Evolutionary conservation across 2,888 invertebrate genomes (phyloP).

Genomic region (Xanthostigma xanthostigma): DNA sequence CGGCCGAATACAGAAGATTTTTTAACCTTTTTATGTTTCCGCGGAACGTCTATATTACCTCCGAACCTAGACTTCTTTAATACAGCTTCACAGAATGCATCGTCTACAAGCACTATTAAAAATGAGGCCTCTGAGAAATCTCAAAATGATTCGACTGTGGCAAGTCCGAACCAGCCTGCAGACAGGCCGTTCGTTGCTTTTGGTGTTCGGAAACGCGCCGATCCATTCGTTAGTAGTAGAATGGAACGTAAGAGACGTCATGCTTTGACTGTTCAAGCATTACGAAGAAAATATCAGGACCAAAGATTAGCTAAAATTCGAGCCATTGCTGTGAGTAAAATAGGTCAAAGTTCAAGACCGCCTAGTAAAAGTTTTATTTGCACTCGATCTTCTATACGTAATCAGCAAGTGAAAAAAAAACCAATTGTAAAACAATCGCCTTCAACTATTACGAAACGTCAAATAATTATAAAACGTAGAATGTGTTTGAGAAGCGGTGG

Average conservation of each 20-base stretch:
- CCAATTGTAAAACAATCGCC: conserved; percentile 18
- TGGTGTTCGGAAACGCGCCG: conserved; percentile 41
- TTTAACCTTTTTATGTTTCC: conserved; percentile 67
- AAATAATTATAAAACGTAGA: conserved; percentile 17
- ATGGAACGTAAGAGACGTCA: conserved; percentile 29
- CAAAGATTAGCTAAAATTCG: conserved; percentile 41
- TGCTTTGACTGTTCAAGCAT: conserved; percentile 35
- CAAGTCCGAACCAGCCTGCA: conserved; percentile 13
- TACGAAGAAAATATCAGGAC: conserved; percentile 43
- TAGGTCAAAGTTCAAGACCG: conserved; percentile 23
- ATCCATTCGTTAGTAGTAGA: conserved; percentile 29
- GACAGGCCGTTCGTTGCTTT: conserved; percentile 33
- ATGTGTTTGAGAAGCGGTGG: conserved; percentile 32
- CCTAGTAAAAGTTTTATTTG: conserved; percentile 29
- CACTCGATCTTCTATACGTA: conserved; percentile 30
- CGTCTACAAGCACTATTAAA: conserved; percentile 20
- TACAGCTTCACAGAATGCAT: conserved; percentile 26
- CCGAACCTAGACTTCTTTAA: conserved; percentile 57
- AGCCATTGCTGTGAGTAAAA: conserved; percentile 29
- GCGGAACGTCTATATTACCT: conserved; percentile 60
- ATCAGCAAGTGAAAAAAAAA: conserved; percentile 23
- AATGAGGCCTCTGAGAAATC: conserved; percentile 19
- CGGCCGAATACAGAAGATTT: conserved; percentile 76
- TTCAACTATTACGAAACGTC: neutral
- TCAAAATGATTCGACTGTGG: conserved; percentile 9